phyloP scores from a whole-genome alignment of 2,797 vertebrate species.

The Enteromius argenteus region DNA sequence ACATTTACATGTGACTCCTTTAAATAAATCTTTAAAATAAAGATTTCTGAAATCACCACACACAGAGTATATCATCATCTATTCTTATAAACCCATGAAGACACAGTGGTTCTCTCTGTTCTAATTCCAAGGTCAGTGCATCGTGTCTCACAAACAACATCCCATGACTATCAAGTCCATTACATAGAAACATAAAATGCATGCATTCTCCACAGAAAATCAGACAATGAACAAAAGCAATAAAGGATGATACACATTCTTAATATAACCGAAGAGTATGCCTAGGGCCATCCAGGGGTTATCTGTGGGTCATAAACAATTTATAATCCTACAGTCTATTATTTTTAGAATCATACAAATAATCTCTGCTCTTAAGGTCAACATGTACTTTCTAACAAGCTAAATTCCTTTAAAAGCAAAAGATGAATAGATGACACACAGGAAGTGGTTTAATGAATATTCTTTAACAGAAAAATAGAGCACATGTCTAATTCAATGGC shows the following conservation, averaged over 20 bases:
- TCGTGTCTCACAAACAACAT: slow-evolving; percentile 19
- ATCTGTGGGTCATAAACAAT: neutral
- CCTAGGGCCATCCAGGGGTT: neutral
- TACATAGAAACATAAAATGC: slow-evolving; percentile 28
- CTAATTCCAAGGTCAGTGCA: slow-evolving; percentile 13
- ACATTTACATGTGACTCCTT: neutral
- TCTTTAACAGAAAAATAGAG: neutral
- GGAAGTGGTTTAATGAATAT: neutral
- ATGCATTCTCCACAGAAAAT: slow-evolving; percentile 3
- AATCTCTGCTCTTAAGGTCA: neutral
- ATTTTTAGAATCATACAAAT: slow-evolving; percentile 7
- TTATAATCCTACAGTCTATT: neutral
- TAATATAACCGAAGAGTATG: neutral
- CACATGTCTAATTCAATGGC: neutral
- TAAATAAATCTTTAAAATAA: neutral
- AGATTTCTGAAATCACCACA: neutral
- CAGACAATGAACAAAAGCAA: slow-evolving; percentile 11
- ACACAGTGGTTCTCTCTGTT: slow-evolving; percentile 19
- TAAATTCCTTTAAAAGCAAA: neutral
- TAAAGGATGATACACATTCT: slow-evolving; percentile 9
- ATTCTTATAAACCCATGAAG: neutral
- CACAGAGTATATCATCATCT: neutral
- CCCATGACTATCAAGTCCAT: slow-evolving; percentile 8
- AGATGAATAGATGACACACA: neutral
- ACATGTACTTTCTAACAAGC: neutral